Percentiles rank a stretch among this genome's conserved stretches.
phyloP scores from a whole-genome alignment of 2,888 invertebrate species.

The Aleiodes alternator region DNA sequence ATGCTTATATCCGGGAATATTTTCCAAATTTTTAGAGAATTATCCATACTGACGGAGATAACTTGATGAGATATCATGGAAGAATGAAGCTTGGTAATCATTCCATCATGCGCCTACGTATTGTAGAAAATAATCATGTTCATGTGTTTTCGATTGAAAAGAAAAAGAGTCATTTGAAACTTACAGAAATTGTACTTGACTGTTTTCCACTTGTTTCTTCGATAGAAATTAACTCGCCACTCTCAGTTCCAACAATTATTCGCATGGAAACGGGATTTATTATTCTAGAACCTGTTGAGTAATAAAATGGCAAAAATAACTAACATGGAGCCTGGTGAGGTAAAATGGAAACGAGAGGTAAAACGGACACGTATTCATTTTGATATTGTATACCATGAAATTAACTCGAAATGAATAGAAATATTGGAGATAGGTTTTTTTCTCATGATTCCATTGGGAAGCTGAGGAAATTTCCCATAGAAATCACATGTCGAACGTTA shows the following conservation, averaged over 20 bases:
- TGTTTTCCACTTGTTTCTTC: constrained; percentile 57
- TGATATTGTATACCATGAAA: too few relatives aligned
- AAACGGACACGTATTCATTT: too few relatives aligned
- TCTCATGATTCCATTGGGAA: too few relatives aligned
- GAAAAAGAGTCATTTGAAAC: neutral
- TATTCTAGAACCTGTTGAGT: constrained; percentile 47
- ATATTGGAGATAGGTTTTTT: too few relatives aligned
- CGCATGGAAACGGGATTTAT: constrained; percentile 54
- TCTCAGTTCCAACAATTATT: constrained; percentile 59
- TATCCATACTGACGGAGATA: constrained; percentile 59
- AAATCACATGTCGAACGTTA: too few relatives aligned
- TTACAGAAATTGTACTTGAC: constrained; percentile 47
- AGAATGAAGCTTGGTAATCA: constrained; percentile 53
- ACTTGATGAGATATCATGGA: constrained; percentile 51
- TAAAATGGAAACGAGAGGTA: too few relatives aligned
- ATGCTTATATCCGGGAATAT: constrained; percentile 56
- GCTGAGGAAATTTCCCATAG: too few relatives aligned
- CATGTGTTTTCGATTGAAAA: neutral
- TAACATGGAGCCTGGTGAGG: neutral
- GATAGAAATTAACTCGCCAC: constrained; percentile 57
- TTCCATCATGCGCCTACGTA: constrained; percentile 58
- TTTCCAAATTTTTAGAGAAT: constrained; percentile 63
- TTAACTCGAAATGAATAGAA: too few relatives aligned
- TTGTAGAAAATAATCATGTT: neutral
- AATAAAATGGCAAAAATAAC: constrained; percentile 14